Evolutionary conservation across 1,140 invertebrate genomes (phyloP).

Genomic region (Pygmarrhopalites habei): DNA sequence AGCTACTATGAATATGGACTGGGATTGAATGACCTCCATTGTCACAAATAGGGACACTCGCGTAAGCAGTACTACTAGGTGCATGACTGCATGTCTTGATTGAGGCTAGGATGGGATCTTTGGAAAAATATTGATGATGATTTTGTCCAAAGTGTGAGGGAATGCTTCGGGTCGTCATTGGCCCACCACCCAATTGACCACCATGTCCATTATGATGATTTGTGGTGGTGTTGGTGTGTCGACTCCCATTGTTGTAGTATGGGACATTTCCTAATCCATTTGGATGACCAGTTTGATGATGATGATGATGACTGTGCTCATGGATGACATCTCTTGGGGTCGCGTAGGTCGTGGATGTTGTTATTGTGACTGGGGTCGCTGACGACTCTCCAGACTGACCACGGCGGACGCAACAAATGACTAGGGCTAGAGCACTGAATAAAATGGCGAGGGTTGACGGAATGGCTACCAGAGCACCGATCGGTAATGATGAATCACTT

Average conservation of each 20-base stretch:
- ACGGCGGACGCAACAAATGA: slow-evolving; percentile 29
- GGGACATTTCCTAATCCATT: neutral
- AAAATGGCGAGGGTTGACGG: slow-evolving; percentile 24
- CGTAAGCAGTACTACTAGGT: slow-evolving; percentile 28
- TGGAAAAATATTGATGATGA: slow-evolving; percentile 21
- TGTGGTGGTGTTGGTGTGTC: neutral
- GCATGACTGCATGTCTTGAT: neutral
- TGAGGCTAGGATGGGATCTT: neutral
- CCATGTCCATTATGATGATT: neutral
- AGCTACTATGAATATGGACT: neutral
- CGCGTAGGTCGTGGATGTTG: slow-evolving; percentile 22
- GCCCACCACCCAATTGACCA: neutral
- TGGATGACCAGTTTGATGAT: no score
- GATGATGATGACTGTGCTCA: slow-evolving; percentile 10
- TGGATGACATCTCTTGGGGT: slow-evolving; percentile 22
- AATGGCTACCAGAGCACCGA: slow-evolving; percentile 26
- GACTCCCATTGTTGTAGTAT: slow-evolving; percentile 18
- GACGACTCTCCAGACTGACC: neutral
- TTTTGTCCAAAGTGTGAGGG: slow-evolving; percentile 18
- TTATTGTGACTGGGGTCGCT: neutral
- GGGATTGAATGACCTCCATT: slow-evolving; percentile 16
- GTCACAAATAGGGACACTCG: slow-evolving; percentile 30
- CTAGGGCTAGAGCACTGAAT: slow-evolving; percentile 22
- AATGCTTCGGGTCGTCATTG: neutral
- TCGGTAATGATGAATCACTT: slow-evolving; percentile 18